Evolutionary conservation across 1,140 invertebrate genomes (phyloP).

Genomic region (Meloidogyne exigua): DNA sequence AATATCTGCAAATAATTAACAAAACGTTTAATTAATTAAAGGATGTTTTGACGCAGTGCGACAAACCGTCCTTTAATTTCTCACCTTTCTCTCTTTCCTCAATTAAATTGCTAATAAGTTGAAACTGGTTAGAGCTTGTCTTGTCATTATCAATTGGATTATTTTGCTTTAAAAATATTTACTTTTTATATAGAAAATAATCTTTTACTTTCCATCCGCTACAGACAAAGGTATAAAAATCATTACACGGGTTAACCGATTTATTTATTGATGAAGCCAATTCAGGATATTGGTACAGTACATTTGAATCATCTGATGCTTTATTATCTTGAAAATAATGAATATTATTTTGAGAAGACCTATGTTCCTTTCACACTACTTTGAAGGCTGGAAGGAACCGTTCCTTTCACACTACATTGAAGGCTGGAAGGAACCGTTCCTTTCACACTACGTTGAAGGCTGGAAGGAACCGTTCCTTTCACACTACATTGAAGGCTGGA

Average conservation of each 20-base stretch:
- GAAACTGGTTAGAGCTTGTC: conserved; percentile 31
- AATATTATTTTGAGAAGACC: not conserved
- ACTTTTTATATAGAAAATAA: not conserved
- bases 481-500: not conserved
- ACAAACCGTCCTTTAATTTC: not conserved
- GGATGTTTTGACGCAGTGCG: not conserved
- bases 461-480: too few relatives aligned
- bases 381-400: conserved; percentile 1
- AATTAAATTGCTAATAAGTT: conserved; percentile 29
- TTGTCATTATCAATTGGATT: conserved; percentile 31
- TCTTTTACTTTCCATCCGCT: conserved; percentile 24
- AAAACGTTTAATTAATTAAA: not conserved
- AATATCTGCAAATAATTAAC: not conserved
- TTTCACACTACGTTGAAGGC: too few relatives aligned
- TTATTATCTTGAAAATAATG: not conserved
- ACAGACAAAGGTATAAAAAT: conserved; percentile 35
- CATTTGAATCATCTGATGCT: not conserved
- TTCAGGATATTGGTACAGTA: conserved; percentile 26
- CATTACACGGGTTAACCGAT: conserved; percentile 28
- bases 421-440: too few relatives aligned
- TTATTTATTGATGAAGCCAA: conserved; percentile 27
- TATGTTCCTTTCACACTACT: too few relatives aligned
- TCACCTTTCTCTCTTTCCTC: conserved; percentile 35
- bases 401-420: too few relatives aligned
- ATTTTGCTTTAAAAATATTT: conserved; percentile 3